These are phyloP conservation scores for Oryctes rhinoceros DNA, from an alignment of 1,140 invertebrate genomes.

Conservation along the genomic window DNA sequence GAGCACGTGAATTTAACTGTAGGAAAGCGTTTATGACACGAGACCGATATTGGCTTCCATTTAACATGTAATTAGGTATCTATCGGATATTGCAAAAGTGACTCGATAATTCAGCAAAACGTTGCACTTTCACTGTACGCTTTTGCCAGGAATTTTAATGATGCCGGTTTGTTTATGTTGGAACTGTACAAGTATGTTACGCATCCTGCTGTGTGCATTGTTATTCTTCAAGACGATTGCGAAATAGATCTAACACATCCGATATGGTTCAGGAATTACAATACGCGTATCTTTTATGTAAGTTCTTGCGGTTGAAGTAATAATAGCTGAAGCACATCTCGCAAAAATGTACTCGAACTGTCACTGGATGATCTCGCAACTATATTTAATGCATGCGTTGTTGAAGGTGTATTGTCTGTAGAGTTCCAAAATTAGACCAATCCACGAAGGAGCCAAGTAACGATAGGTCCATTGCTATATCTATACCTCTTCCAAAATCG, in stretches of 20 bases:
- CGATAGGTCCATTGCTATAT: too few species aligned
- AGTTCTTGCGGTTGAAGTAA: too few species aligned
- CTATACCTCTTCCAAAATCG: too few species aligned
- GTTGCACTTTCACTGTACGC: conserved; percentile 1
- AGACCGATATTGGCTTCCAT: conserved; percentile 12
- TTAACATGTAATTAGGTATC: not conserved
- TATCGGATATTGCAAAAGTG: conserved; percentile 16
- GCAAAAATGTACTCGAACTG: too few species aligned
- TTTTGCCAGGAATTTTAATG: conserved; percentile 25
- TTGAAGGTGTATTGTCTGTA: too few species aligned
- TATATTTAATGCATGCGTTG: too few species aligned
- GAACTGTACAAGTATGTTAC: not conserved
- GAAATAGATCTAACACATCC: not conserved
- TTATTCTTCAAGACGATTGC: conserved; percentile 8
- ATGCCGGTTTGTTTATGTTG: conserved; percentile 4
- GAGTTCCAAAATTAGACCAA: too few species aligned
- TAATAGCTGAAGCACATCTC: too few species aligned
- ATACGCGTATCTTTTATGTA: not conserved
- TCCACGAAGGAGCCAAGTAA: too few species aligned
- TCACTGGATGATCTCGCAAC: too few species aligned
- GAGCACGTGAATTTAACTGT: too few species aligned
- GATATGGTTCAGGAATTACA: conserved; percentile 12
- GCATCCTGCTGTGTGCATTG: not conserved
- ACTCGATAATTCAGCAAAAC: conserved; percentile 22
- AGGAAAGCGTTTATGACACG: not conserved